Percentiles rank a stretch among this genome's conserved stretches.
These are phyloP conservation scores for Zosterops borbonicus DNA, from an alignment of 2,113 vertebrate species.

Conservation along the genomic window DNA sequence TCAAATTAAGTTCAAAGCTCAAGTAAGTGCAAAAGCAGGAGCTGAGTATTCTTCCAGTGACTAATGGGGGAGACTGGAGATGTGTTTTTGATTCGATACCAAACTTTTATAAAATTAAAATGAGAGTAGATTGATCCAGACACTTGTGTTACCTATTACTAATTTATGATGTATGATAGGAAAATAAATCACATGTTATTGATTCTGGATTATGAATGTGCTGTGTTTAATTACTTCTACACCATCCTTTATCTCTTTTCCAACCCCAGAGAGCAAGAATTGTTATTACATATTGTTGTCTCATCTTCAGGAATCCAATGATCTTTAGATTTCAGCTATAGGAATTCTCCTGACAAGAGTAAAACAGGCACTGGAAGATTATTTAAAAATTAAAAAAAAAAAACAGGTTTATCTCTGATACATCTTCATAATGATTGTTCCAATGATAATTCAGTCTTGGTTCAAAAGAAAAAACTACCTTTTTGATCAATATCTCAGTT, in stretches of 20 bases:
- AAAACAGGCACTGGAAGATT: not conserved
- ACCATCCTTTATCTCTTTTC: not conserved
- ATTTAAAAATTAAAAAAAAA: not conserved
- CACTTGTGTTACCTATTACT: not conserved
- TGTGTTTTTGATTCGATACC: not conserved
- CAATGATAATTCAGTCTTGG: not conserved
- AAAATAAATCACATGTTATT: slow-evolving; percentile 34
- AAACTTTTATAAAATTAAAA: slow-evolving; percentile 8
- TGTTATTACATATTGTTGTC: not conserved
- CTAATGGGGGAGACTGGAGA: not conserved
- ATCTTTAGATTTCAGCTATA: not conserved
- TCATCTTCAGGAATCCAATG: not conserved
- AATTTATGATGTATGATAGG: slow-evolving; percentile 16
- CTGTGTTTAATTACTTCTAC: slow-evolving; percentile 31
- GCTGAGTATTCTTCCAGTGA: not conserved
- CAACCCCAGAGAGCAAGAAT: not conserved
- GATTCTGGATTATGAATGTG: slow-evolving; percentile 13
- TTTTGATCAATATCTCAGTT: not conserved
- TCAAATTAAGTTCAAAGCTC: not conserved
- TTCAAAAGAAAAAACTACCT: not conserved
- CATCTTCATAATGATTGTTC: not conserved
- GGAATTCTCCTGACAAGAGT: not conserved
- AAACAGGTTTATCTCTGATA: not conserved
- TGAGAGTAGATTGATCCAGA: not conserved
- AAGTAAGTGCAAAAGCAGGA: not conserved